A percentile compares a stretch with the other conserved stretches of the same genome.
Conservation (phyloP, 2,113 vertebrate species). For the Strix aluco region DNA sequence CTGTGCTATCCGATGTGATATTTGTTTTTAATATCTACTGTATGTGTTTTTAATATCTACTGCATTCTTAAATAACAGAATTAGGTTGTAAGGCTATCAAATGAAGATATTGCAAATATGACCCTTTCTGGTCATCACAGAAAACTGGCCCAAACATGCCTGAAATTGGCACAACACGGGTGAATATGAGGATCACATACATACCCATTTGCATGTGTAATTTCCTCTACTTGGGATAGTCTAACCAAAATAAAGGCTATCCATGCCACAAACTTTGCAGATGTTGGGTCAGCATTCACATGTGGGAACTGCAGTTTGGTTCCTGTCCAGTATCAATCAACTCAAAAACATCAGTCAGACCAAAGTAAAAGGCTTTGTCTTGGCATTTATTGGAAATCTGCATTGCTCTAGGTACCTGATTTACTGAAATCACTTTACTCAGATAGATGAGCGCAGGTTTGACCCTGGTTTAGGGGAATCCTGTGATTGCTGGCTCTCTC, state of each 20-base stretch:
- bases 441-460: background rate
- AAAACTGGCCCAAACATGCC: background rate
- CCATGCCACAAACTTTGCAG: background rate
- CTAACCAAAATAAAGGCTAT: background rate
- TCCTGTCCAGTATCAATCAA: background rate
- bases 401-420: background rate
- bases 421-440: background rate
- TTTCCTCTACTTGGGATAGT: background rate
- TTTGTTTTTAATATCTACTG: background rate
- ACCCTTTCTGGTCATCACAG: background rate
- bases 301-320: background rate
- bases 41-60: background rate
- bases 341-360: background rate
- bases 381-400: background rate
- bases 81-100: background rate
- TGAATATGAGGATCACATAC: background rate
- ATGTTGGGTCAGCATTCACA: background rate
- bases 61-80: background rate
- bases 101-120: background rate
- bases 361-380: background rate
- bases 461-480: background rate
- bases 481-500: background rate
- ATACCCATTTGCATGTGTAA: background rate
- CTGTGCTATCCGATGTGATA: background rate
- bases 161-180: background rate